These are phyloP conservation scores for Adelosebastes latens DNA, from an alignment of 2,797 vertebrate genomes.

Conservation along the genomic window DNA sequence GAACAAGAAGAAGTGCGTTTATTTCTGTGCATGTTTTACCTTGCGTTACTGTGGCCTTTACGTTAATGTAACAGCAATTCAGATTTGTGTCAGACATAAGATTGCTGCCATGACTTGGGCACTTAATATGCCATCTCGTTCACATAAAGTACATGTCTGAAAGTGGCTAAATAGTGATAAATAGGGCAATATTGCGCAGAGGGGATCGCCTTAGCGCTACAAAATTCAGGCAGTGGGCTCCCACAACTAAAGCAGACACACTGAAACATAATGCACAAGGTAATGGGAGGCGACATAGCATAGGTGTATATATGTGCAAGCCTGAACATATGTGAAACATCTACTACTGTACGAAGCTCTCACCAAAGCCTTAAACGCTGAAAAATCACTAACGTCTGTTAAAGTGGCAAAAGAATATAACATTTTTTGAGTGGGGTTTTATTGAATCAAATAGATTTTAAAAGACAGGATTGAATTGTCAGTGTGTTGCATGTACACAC, in stretches of 20 bases:
- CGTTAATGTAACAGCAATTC: not conserved
- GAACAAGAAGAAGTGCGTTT: not conserved
- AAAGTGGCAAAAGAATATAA: not conserved
- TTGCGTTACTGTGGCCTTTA: not conserved
- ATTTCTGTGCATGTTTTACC: not conserved
- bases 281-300: not conserved
- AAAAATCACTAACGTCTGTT: not conserved
- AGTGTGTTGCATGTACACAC: not conserved
- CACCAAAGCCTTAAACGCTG: not conserved
- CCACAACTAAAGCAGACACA: not conserved
- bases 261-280: not conserved
- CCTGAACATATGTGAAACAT: not conserved
- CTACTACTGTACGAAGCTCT: not conserved
- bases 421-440: not conserved
- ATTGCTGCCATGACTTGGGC: not conserved
- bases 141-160: not conserved
- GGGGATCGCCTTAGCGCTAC: not conserved
- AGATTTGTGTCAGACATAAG: not conserved
- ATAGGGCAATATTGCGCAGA: not conserved
- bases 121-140: not conserved
- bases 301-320: not conserved
- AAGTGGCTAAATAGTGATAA: not conserved
- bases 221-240: not conserved
- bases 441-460: not conserved
- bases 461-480: not conserved